Base-by-base conservation (phyloP, 2,888 invertebrate species). In the Lasiommata megera region DNA sequence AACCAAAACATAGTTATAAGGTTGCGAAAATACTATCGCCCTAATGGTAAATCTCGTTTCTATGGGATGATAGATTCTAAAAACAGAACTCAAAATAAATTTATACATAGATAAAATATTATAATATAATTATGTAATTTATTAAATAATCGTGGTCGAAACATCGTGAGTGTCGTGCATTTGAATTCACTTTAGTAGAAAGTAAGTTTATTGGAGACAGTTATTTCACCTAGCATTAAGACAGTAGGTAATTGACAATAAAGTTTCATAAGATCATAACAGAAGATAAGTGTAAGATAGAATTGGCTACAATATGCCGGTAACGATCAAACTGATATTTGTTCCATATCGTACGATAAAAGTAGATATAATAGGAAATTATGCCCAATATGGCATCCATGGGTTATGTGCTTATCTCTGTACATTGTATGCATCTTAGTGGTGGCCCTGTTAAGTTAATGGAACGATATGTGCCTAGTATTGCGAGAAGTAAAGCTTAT, bases 341-440 rank as follows among this genome's bases (percentile, higher is more conserved):
- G 44, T 52, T 37, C 36, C 47, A 34, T 41, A 59, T 65, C 50
- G 47, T 57, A 36, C 18, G n/a, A 61, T 62, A 70, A 68, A 64
- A 66, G n/a, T n/a, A n/a, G n/a, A n/a, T n/a, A n/a, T n/a, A n/a
- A n/a, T n/a, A n/a, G n/a, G 63, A 66, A 69, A 67, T 66, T 67
- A 67, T 64, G 68, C 65, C 73, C 73, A 75, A 68, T 76, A 70
- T 72, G 73, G 73, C 75, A 77, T 71, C 74, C 71, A 60, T 60
- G 60, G 69, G 73, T 72, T 65, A 69, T 72, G 67, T 62, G 69
- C 72, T 77, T 83, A 84, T 84, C 82, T 65, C 46, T 54, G 64
- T 64, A 77, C 73, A 82, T 80, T 82, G 81, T 81, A 76, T 77
- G 73, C 74, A 80, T 84, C 82, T 81, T 72, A 77, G 72, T 67